phyloP scores from a whole-genome alignment of 1,140 invertebrate species.

The Sitophilus oryzae region DNA sequence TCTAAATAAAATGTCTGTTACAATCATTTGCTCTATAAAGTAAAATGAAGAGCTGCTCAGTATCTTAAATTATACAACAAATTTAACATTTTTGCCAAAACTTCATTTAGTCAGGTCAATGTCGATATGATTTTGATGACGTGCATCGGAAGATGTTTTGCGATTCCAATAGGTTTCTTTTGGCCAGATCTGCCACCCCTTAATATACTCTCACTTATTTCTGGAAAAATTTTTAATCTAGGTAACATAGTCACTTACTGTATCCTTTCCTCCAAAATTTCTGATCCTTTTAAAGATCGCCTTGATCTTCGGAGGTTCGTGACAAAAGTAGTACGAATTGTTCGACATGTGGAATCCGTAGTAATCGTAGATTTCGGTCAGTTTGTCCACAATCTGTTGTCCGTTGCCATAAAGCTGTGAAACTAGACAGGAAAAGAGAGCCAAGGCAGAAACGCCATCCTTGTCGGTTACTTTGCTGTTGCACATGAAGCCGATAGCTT shows the following conservation, averaged over 20 bases:
- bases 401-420: slow-evolving; percentile 62
- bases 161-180: no score
- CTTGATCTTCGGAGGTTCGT: slow-evolving; percentile 65
- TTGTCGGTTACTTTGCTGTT: slow-evolving; percentile 84
- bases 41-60: no score
- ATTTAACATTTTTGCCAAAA: no score
- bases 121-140: no score
- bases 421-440: slow-evolving; percentile 60
- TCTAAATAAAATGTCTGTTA: no score
- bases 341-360: slow-evolving; percentile 83
- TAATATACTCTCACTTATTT: no score
- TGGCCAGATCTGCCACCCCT: no score
- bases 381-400: slow-evolving; percentile 64
- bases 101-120: no score
- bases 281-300: slow-evolving; percentile 78
- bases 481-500: slow-evolving; percentile 94
- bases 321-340: slow-evolving; percentile 87
- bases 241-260: slow-evolving; percentile 50
- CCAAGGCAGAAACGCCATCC: slow-evolving; percentile 87
- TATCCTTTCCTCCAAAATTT: slow-evolving; percentile 61
- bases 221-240: no score
- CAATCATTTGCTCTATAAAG: no score
- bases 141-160: no score
- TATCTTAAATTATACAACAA: no score
- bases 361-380: slow-evolving; percentile 73